Evolutionary conservation across 1,140 invertebrate genomes (phyloP), one percentile per base, ranked within the genome.

Genomic region (Euglossa dilemma): DNA sequence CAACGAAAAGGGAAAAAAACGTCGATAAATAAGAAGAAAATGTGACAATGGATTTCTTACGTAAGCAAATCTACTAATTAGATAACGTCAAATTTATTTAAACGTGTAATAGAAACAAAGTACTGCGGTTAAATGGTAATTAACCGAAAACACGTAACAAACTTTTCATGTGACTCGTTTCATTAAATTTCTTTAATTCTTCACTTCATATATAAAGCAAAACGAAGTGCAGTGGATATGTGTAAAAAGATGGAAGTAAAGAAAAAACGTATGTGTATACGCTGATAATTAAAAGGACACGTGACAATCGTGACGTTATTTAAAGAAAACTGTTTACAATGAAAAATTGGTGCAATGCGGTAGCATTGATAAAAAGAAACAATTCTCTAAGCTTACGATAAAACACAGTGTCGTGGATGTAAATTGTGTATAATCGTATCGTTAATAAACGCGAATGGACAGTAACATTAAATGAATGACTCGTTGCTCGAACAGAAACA

Each of bases 371-470:
- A 84, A 71, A 52, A 47, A 36, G 25, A 50, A 43, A 67, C 23
- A 63, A 50, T 61, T 61, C 23, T 54, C 18, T 88, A 64, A 83
- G 52, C 61, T 83, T 57, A 75, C 64, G 76, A 83, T 76, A 74
- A 78, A 83, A 76, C 73, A 74, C 74, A 81, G 79, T 80, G 77
- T 77, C 80, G 78, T 79, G 79, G 78, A 89, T 91, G 90, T 91
- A 91, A 91, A 91, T 91, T 91, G 74, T 90, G 87, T 90, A 91
- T 85, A 91, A 76, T 76, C 87, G 59, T 83, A 89, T 85, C 70
- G 36, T 52, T 70, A 83, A 83, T 78, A 63, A 83, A 78, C 66
- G 74, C 52, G 59, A 84, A 25, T 16, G 52, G 71, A 69, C 71
- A 23, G 25, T 52, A 76, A 84, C 45, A 45, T 80, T 84, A 75